Percentiles rank a stretch among this genome's conserved stretches.
phyloP scores from a whole-genome alignment of 2,888 invertebrate species.

The Thereva nobilitata region DNA sequence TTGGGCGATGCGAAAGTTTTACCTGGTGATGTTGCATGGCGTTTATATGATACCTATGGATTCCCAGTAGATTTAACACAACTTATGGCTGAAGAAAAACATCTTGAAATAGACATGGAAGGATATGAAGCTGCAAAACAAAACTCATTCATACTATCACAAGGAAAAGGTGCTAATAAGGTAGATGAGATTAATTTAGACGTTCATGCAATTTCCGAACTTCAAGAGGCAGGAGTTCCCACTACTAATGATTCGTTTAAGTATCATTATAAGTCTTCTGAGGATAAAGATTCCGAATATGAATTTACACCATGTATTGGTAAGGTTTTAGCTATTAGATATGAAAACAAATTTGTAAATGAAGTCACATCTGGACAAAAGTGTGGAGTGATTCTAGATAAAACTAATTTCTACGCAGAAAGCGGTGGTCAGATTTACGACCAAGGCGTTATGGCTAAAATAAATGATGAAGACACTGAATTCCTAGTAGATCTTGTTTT shows the following conservation, averaged over 20 bases:
- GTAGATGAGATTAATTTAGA: conserved; percentile 88
- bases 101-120: conserved; percentile 81
- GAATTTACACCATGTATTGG: conserved; percentile 73
- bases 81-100: conserved; percentile 97
- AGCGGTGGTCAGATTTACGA: conserved; percentile 99
- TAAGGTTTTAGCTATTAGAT: conserved; percentile 80
- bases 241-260: conserved; percentile 90
- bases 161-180: conserved; percentile 79
- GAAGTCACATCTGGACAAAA: conserved; percentile 81
- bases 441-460: conserved; percentile 86
- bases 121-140: conserved; percentile 92
- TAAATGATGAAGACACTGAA: conserved; percentile 83
- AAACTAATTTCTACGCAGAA: conserved; percentile 96
- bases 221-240: conserved; percentile 76
- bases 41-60: conserved; percentile 98
- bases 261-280: conserved; percentile 80
- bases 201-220: conserved; percentile 90
- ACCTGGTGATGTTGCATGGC: conserved; percentile 97
- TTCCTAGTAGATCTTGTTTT: conserved; percentile 92
- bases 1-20: conserved; percentile 72
- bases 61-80: conserved; percentile 98
- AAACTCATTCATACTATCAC: conserved; percentile 84
- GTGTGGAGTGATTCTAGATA: conserved; percentile 89
- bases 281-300: conserved; percentile 73
- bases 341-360: conserved; percentile 82